Base-by-base conservation (phyloP, 2,888 invertebrate genomes). In the Saturnia pavonia region DNA sequence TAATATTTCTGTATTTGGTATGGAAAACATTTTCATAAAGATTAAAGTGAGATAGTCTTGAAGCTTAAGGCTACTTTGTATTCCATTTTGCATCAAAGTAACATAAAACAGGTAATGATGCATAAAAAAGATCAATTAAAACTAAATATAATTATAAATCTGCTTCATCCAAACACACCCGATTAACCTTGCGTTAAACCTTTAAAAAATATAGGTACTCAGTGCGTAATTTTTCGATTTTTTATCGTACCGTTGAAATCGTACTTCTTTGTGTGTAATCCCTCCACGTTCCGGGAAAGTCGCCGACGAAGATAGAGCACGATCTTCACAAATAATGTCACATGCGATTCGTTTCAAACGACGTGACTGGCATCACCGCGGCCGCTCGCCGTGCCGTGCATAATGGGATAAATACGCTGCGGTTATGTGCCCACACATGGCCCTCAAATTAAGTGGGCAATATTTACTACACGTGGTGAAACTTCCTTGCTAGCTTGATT, bases 251-350 rank as follows among this genome's bases (percentile, higher is more conserved):
- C 91, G 92, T 91, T 89, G 92, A 90, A 92, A 92, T 92, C 92
- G 92, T 90, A 92, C 93, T 93, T 92, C 92, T 93, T 92, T 92
- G 92, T 90, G 92, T 90, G 92, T 92, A 92, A 94, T 93, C 92
- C 92, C 92, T 91, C 91, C 93, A 92, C 92, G 92, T 92, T 90
- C 88, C 89, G 79, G 86, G 88, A 85, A 91, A 90, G 92, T 91
- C 91, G 90, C 90, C 91, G 94, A 93, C 93, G 93, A 93, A 93
- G 94, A 93, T 93, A 94, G 93, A 94, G 93, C 94, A 93, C 94
- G 93, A 94, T 94, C 93, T 93, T 94, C 93, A 93, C 93, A 94
- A 94, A 94, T 94, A 94, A 94, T 94, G 94, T 94, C 94, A 93
- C 94, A 94, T 93, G 93, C 93, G 94, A 94, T 94, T 94, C 93